phyloP scores from a whole-genome alignment of 2,797 vertebrate genomes.

The Choloepus didactylus region DNA sequence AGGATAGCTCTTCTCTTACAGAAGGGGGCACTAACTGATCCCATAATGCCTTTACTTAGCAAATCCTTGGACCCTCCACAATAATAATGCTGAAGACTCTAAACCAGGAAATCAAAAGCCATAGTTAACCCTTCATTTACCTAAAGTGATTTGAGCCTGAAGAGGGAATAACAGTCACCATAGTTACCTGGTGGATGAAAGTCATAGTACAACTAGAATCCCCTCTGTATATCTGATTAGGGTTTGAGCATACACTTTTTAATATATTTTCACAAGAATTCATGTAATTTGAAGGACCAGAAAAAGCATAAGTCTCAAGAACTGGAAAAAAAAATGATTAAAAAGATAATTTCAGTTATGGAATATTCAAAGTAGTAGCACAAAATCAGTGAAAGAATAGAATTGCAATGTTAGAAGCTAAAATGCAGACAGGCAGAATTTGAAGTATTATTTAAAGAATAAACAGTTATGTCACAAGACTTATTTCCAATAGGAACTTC shows the following conservation, averaged over 20 bases:
- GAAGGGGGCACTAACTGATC: neutral
- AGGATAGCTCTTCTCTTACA: neutral
- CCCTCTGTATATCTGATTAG: neutral
- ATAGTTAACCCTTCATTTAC: slow-evolving; percentile 39
- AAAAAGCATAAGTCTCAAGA: neutral
- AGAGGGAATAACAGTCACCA: neutral
- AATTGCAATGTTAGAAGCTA: slow-evolving; percentile 31
- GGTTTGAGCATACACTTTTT: neutral
- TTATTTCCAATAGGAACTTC: slow-evolving; percentile 61
- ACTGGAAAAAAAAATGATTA: neutral
- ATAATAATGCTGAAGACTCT: slow-evolving; percentile 29
- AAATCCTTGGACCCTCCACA: slow-evolving; percentile 23
- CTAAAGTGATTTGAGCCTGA: slow-evolving; percentile 33
- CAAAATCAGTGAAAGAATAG: slow-evolving; percentile 25
- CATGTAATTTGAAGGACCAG: neutral
- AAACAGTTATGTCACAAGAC: slow-evolving; percentile 24
- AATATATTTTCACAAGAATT: neutral
- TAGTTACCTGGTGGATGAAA: neutral
- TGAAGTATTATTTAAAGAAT: neutral
- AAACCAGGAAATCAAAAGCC: slow-evolving; percentile 10
- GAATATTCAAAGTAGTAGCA: neutral
- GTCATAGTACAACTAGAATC: neutral
- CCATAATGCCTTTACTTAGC: neutral
- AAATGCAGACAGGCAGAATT: neutral
- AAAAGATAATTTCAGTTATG: neutral